Evolutionary conservation across 2,888 invertebrate species (phyloP), one percentile per base, ranked within the genome.

Genomic region (Laothoe populi): DNA sequence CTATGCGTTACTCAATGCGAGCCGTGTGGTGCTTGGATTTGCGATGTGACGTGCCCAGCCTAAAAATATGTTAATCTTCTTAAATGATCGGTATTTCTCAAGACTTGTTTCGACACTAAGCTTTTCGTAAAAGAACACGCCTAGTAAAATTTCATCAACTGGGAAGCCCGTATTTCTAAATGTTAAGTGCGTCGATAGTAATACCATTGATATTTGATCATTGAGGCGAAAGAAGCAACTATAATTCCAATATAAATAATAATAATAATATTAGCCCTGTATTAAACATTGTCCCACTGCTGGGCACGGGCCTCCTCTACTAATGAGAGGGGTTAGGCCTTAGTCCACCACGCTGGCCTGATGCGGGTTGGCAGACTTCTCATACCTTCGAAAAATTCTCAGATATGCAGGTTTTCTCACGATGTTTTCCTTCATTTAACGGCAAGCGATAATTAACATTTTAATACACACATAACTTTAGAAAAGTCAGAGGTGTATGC

Each of bases 11-110:
- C 26, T 46, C 26, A 61, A 53, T 42, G 40, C 21, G 26, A 42
- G 42, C 23, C 40, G 42, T 42, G 42, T 4, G 40, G 42, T 61
- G 75, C 72, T 64, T 63, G 69, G 75, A 76, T 76, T 75, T 69
- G 73, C 70, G 72, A 77, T 72, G 72, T 75, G 74, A 75, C 73
- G 73, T 73, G 77, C 68, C 67, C 71, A 70, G 73, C 74, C 71
- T 78, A 78, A 82, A 76, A 78, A 77, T 80, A 84, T 79, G 79
- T 73, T 81, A 79, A 81, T 81, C 72, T 77, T 66, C 65, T 74
- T 68, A 71, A 75, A 72, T 70, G 67, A 58, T 62, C 58, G 46
- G 58, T 58, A 58, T 62, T 62, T 58, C 62, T 24, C 48, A 62
- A 62, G 46, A 58, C 53, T 58, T 66, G 70, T 82, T 79, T 73